Percentiles rank a stretch among this genome's conserved stretches.
These are phyloP conservation scores for Phenganax subtilis DNA, from an alignment of 92 coral and sea anemone species.

Conservation along the genomic window DNA sequence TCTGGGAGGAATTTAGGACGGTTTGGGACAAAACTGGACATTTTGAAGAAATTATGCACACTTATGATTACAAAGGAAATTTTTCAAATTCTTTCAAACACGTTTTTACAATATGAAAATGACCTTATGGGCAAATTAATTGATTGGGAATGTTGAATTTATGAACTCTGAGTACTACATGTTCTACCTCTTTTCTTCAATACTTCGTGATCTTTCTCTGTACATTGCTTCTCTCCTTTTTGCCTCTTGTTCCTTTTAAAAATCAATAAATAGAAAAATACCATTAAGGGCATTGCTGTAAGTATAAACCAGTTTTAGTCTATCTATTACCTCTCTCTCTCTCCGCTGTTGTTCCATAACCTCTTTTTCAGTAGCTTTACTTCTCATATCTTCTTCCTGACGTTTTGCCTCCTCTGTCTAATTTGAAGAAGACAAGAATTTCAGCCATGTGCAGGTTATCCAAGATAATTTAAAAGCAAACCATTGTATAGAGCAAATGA, in stretches of 20 bases:
- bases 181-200: constrained; percentile 47
- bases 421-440: neutral
- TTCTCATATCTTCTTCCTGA: constrained; percentile 55
- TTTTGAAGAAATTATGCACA: too few species aligned
- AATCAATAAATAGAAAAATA: neutral
- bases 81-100: too few species aligned
- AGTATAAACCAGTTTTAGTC: neutral
- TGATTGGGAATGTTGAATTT: too few species aligned
- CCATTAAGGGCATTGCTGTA: neutral
- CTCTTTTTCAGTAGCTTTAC: constrained; percentile 39
- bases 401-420: constrained; percentile 76
- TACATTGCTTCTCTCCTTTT: constrained; percentile 60
- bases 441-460: neutral
- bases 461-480: neutral
- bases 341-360: constrained; percentile 76
- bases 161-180: too few species aligned
- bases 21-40: too few species aligned
- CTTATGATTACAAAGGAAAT: too few species aligned
- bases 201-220: constrained; percentile 77
- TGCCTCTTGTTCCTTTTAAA: constrained; percentile 70
- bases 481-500: too few species aligned
- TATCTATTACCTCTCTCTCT: constrained; percentile 72
- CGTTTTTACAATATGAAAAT: too few species aligned
- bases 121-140: too few species aligned
- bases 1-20: too few species aligned